phyloP scores from a whole-genome alignment of 2,797 vertebrate genomes.

The Erethizon dorsatum region DNA sequence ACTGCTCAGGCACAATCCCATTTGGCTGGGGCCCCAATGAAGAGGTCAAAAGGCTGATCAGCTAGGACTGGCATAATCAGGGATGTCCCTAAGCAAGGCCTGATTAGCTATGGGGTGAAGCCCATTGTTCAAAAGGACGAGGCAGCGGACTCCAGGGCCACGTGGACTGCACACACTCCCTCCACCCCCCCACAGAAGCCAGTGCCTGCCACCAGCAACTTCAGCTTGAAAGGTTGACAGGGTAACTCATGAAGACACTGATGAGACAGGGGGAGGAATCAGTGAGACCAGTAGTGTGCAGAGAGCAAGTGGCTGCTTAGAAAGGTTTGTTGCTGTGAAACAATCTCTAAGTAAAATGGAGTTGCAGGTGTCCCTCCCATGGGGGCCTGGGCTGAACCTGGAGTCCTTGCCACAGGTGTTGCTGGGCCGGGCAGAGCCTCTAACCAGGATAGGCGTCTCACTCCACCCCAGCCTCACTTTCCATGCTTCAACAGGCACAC shows the following conservation, averaged over 20 bases:
- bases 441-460: neutral
- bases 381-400: neutral
- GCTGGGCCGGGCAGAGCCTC: neutral
- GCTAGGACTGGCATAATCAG: neutral
- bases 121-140: conserved; percentile 27
- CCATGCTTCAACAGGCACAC: neutral
- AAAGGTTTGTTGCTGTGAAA: neutral
- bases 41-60: conserved; percentile 52
- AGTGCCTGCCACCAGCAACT: neutral
- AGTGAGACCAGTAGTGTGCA: too few relatives aligned
- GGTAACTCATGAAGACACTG: neutral
- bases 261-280: neutral
- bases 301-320: neutral
- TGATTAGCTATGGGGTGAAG: neutral
- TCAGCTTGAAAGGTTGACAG: neutral
- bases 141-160: neutral
- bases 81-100: neutral
- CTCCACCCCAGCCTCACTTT: neutral
- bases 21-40: conserved; percentile 10
- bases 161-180: neutral
- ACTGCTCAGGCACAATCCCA: neutral
- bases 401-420: neutral
- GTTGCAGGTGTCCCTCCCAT: neutral
- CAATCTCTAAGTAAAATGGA: neutral
- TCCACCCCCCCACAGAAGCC: neutral